Conservation (phyloP, 1,140 invertebrate species). For the Lepidostoma basale region DNA sequence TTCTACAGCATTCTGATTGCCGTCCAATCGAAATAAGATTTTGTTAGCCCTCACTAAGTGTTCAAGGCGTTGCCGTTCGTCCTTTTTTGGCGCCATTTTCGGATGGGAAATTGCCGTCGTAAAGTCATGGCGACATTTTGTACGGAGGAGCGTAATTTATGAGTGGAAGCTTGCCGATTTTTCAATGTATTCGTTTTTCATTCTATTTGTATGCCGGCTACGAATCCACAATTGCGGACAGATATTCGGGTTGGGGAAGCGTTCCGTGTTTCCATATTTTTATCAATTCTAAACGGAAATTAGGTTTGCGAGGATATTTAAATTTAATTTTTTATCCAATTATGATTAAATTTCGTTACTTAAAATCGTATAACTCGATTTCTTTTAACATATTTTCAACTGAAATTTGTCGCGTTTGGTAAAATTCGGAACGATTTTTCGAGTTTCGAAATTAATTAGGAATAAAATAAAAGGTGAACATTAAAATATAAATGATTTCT, state of each 20-base stretch:
- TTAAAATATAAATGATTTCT: no score
- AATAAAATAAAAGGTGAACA: no score
- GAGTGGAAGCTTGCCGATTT: slow-evolving; percentile 37
- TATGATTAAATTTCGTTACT: no score
- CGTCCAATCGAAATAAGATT: slow-evolving; percentile 63
- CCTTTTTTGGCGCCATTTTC: slow-evolving; percentile 42
- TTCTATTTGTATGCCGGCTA: slow-evolving; percentile 17
- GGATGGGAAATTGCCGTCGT: slow-evolving; percentile 41
- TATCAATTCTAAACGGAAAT: no score
- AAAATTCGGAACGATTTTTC: no score
- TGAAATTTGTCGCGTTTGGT: no score
- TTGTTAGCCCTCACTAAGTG: slow-evolving; percentile 57
- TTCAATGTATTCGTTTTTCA: slow-evolving; percentile 33
- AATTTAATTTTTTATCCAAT: no score
- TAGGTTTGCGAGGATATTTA: no score
- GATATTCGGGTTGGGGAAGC: background rate
- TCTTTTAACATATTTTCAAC: no score
- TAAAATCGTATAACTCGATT: no score
- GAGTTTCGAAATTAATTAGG: no score
- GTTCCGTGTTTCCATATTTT: no score
- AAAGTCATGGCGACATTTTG: slow-evolving; percentile 41
- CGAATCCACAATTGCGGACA: slow-evolving; percentile 7
- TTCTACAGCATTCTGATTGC: slow-evolving; percentile 62
- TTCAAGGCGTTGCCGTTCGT: slow-evolving; percentile 37
- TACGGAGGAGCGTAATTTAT: slow-evolving; percentile 42